phyloP scores from a whole-genome alignment of 2,113 vertebrate species.

The Telmatochromis bifrenatus region DNA sequence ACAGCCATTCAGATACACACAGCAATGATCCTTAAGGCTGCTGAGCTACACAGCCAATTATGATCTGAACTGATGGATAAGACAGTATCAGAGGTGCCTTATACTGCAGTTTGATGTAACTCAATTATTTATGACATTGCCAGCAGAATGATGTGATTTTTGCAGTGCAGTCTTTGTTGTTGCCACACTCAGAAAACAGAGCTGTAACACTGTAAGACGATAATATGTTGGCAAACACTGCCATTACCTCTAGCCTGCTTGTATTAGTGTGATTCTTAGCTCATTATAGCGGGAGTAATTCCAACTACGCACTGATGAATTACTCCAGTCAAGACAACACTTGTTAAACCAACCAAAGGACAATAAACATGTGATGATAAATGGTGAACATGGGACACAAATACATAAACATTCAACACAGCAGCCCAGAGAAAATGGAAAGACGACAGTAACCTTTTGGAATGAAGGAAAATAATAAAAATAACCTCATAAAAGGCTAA shows the following conservation, averaged over 20 bases:
- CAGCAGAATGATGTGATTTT: slow-evolving; percentile 5
- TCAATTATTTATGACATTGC: slow-evolving; percentile 14
- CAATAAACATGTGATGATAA: slow-evolving; percentile 39
- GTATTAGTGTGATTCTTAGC: slow-evolving; percentile 39
- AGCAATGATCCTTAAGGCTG: slow-evolving; percentile 30
- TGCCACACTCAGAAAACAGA: slow-evolving; percentile 23
- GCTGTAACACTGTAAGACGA: not conserved
- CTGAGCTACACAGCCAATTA: slow-evolving; percentile 34
- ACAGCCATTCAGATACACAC: slow-evolving; percentile 5
- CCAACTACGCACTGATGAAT: slow-evolving; percentile 39
- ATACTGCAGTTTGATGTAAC: slow-evolving; percentile 19
- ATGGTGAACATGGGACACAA: slow-evolving; percentile 6
- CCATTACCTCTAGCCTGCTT: slow-evolving; percentile 26
- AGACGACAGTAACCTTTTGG: not conserved
- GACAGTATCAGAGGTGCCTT: not conserved
- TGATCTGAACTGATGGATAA: slow-evolving; percentile 15
- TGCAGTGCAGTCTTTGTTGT: not conserved
- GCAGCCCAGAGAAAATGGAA: not conserved
- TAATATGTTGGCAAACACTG: slow-evolving; percentile 16
- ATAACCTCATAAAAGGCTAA: not conserved
- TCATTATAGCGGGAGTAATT: slow-evolving; percentile 46
- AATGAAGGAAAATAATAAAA: not conserved
- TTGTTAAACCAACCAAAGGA: slow-evolving; percentile 39
- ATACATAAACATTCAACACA: slow-evolving; percentile 4
- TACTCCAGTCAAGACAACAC: slow-evolving; percentile 34